Base-by-base conservation (phyloP, 2,113 vertebrate species). In the Candoia aspera region DNA sequence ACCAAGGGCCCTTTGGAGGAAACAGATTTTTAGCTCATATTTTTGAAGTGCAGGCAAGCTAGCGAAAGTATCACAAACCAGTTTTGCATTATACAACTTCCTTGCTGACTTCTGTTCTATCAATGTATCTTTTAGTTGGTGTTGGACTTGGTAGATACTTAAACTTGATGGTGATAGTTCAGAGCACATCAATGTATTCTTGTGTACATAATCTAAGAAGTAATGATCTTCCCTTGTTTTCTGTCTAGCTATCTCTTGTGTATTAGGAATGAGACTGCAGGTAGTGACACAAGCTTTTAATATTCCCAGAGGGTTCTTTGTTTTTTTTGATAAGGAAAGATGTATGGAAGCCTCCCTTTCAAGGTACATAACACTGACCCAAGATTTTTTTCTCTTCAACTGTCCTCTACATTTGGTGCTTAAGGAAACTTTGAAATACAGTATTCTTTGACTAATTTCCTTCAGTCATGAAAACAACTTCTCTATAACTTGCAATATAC, bases 161-260 rank as follows among this genome's bases (percentile, higher is more conserved):
- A 42, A 42, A 33, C 62, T 10, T 33, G 54, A 49, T 6, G 42
- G 73, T 79, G 73, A 21, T 79, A 42, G 33, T 79, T 64, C 53
- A 86, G 21, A 59, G 24, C 19, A 17, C 57, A 85, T 85, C 57
- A 86, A 23, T 42, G 46, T 60, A 62, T 37, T 60, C 42, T 58
- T 54, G 46, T 89, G 54, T 92, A 23, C 21, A 60, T 49, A 29
- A 60, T 86, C 58, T 93, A 87, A 87, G 42, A 33, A 55, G 55
- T n/a, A 2, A 23, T 84, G 0, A 1, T 79, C 73, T 62, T 26
- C 2, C 68, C 68, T 9, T 33, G 88, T 73, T 90, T 58, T 1
- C 54, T 84, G 53, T n/a, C 46, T 13, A 24, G 24, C 58, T 1
- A 6, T 53, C 15, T 42, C 33, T 90, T 0, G 2, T 42, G 62